A percentile compares a stretch with the other conserved stretches of the same genome.
phyloP scores from a whole-genome alignment of 2,113 vertebrate genomes.

The Sigmodon hispidus region DNA sequence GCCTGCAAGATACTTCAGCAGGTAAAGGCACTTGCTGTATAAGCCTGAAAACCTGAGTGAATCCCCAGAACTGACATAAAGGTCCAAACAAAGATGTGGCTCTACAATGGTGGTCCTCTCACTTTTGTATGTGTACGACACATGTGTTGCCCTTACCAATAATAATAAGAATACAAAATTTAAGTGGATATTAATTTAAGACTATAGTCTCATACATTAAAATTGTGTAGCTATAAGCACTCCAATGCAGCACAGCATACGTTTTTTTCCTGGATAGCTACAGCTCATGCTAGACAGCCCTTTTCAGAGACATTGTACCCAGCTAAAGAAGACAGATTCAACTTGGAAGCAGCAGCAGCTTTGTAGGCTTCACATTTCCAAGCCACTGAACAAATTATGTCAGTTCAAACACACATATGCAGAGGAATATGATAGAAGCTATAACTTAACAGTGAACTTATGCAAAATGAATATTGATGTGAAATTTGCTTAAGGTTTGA shows the following conservation, averaged over 20 bases:
- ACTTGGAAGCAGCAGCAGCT: background rate
- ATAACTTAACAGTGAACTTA: background rate
- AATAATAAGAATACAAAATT: background rate
- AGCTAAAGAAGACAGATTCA: background rate
- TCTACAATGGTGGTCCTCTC: background rate
- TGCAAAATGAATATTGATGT: constrained; percentile 43
- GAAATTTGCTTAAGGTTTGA: constrained; percentile 42
- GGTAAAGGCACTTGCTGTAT: background rate
- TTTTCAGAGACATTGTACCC: background rate
- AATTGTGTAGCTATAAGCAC: background rate
- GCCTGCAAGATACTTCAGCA: background rate
- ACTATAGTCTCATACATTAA: background rate
- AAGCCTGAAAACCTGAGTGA: background rate
- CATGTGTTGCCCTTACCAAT: background rate
- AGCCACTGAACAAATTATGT: constrained; percentile 4
- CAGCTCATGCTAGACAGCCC: background rate
- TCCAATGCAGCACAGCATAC: rapidly evolving
- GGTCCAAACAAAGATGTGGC: background rate
- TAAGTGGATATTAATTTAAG: constrained; percentile 2
- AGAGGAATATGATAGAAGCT: background rate
- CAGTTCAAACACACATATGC: background rate
- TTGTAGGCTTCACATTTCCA: background rate
- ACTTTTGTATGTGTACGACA: too few species aligned
- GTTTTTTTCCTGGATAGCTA: background rate
- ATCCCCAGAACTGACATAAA: background rate